A percentile compares a stretch with the other conserved stretches of the same genome.
phyloP scores from a whole-genome alignment of 2,113 vertebrate species.

The Picathartes gymnocephalus region DNA sequence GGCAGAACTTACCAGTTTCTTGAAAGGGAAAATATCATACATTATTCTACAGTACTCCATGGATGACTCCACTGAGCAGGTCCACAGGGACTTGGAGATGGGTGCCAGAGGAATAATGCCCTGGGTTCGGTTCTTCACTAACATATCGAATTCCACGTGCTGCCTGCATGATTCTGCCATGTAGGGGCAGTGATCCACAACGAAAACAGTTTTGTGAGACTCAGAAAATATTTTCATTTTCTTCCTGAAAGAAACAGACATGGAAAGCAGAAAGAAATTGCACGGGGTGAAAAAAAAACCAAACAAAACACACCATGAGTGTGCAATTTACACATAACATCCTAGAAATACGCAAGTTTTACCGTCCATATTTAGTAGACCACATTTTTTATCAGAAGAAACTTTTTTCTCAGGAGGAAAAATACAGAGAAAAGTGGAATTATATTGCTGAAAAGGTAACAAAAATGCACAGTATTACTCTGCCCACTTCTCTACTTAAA shows the following conservation, averaged over 20 bases:
- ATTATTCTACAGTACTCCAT: slow-evolving; percentile 99
- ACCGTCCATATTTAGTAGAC: neutral
- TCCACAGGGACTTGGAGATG: slow-evolving; percentile 97
- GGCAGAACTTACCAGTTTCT: slow-evolving; percentile 85
- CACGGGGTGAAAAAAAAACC: neutral
- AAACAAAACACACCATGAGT: neutral
- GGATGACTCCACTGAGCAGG: slow-evolving; percentile 94
- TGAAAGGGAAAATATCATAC: slow-evolving; percentile 91
- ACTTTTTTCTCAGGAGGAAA: neutral
- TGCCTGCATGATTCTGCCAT: slow-evolving; percentile 97
- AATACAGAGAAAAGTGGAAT: neutral
- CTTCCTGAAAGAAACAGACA: slow-evolving; percentile 43
- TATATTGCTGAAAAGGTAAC: neutral
- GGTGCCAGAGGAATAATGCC: slow-evolving; percentile 95
- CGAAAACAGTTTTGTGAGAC: slow-evolving; percentile 97
- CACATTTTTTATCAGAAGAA: neutral
- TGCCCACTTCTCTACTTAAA: neutral
- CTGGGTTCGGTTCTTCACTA: slow-evolving; percentile 92
- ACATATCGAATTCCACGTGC: slow-evolving; percentile 96
- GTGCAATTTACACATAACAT: neutral
- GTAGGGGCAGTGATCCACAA: slow-evolving; percentile 97
- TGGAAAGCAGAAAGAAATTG: neutral
- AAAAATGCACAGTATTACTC: neutral
- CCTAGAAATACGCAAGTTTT: neutral
- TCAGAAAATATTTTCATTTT: slow-evolving; percentile 94